Percentiles rank a stretch among this genome's conserved stretches.
These are phyloP conservation scores for Gouania willdenowi DNA, from an alignment of 2,797 vertebrate genomes.

Conservation along the genomic window DNA sequence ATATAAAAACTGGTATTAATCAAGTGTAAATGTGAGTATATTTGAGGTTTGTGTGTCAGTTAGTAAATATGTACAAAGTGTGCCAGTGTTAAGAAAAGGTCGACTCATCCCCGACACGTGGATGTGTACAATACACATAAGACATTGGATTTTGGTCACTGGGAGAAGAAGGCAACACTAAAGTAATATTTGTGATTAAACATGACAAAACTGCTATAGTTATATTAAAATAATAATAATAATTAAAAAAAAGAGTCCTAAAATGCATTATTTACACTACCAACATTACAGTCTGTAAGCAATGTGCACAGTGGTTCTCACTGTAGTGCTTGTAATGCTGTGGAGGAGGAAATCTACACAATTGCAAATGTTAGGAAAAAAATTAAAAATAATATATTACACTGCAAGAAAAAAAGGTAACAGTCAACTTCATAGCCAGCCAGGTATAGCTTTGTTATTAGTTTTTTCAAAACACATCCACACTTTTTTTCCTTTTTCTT, in stretches of 20 bases:
- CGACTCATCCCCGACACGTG: slow-evolving; percentile 68
- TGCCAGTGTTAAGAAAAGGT: slow-evolving; percentile 63
- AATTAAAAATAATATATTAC: slow-evolving; percentile 52
- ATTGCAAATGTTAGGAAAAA: slow-evolving; percentile 56
- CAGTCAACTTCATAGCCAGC: slow-evolving; percentile 75
- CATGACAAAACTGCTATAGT: slow-evolving; percentile 55
- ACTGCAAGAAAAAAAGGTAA: slow-evolving; percentile 61
- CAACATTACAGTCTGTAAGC: slow-evolving; percentile 64
- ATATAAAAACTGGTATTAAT: slow-evolving; percentile 63
- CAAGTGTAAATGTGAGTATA: slow-evolving; percentile 56
- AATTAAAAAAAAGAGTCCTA: slow-evolving; percentile 50
- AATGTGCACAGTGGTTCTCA: slow-evolving; percentile 65
- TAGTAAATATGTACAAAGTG: slow-evolving; percentile 59
- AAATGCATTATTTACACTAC: slow-evolving; percentile 66
- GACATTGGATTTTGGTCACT: slow-evolving; percentile 75
- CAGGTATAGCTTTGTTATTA: slow-evolving; percentile 68
- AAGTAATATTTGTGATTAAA: slow-evolving; percentile 64
- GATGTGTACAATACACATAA: slow-evolving; percentile 68
- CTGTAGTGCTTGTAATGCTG: slow-evolving; percentile 66
- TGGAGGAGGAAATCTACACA: slow-evolving; percentile 58
- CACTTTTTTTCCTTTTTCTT: slow-evolving; percentile 63
- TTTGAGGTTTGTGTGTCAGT: slow-evolving; percentile 59
- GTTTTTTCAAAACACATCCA: slow-evolving; percentile 67
- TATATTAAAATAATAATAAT: slow-evolving; percentile 3
- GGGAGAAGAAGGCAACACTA: slow-evolving; percentile 63